phyloP scores from a whole-genome alignment of 2,797 vertebrate species.

The Melopsittacus undulatus region DNA sequence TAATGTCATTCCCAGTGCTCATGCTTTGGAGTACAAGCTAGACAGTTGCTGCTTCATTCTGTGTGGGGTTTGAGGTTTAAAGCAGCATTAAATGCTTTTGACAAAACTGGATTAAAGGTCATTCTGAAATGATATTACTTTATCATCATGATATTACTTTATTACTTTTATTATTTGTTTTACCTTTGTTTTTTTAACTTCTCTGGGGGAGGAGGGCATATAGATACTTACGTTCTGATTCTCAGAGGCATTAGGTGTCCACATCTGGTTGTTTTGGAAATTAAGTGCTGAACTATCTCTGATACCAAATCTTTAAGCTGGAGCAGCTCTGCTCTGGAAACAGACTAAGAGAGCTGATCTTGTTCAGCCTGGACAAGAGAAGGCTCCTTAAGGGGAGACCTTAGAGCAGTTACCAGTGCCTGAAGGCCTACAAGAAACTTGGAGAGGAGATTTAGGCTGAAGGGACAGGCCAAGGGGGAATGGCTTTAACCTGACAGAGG shows the following conservation, averaged over 20 bases:
- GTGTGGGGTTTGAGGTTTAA: not conserved
- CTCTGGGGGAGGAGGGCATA: accelerated
- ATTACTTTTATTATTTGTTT: too few relatives aligned
- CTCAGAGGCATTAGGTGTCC: not conserved
- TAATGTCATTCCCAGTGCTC: not conserved
- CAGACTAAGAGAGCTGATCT: not conserved
- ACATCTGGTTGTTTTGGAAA: not conserved
- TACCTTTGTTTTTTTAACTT: not conserved
- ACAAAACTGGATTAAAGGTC: not conserved
- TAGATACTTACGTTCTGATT: not conserved
- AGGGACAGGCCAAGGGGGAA: not conserved
- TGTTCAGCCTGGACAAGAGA: not conserved
- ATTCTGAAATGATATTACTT: not conserved
- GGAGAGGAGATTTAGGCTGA: not conserved
- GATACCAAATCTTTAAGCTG: not conserved
- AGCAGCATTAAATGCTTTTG: not conserved
- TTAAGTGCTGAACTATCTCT: not conserved
- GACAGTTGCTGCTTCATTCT: not conserved
- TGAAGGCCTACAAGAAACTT: not conserved
- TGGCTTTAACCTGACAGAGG: not conserved
- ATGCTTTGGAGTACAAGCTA: not conserved
- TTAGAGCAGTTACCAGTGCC: not conserved
- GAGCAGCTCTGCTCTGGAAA: not conserved
- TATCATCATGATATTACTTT: too few relatives aligned
- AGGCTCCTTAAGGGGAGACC: not conserved